These are phyloP conservation scores for Gallirallus australis DNA, from an alignment of 2,797 vertebrate genomes.

Conservation along the genomic window DNA sequence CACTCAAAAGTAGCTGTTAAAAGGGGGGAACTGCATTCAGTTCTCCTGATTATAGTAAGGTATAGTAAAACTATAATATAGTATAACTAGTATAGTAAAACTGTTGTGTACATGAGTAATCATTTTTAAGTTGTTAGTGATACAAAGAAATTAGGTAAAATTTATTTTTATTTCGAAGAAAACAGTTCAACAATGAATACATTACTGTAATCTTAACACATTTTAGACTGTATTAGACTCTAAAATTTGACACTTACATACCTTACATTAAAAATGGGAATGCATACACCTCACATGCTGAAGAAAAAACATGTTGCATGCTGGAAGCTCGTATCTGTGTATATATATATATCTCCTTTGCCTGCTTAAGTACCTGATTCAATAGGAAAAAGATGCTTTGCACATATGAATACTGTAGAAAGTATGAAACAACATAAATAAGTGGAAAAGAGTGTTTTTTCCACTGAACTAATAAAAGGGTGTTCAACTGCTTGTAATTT, in stretches of 20 bases:
- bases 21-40: rapidly evolving
- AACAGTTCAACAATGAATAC: background rate
- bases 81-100: too few species aligned
- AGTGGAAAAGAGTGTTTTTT: background rate
- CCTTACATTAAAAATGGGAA: background rate
- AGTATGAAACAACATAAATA: background rate
- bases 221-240: background rate
- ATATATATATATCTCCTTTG: background rate
- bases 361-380: background rate
- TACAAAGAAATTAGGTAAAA: background rate
- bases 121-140: background rate
- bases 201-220: background rate
- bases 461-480: background rate
- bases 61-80: background rate
- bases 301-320: background rate
- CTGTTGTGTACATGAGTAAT: background rate
- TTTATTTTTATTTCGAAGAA: background rate
- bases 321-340: background rate
- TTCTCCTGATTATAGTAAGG: background rate
- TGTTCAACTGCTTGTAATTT: background rate
- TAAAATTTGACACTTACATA: background rate
- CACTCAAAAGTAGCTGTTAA: background rate
- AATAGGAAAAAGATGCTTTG: background rate
- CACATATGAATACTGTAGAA: background rate
- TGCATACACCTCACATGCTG: background rate